Conservation (phyloP, 2,113 vertebrate species). For the Ranitomeya variabilis region DNA sequence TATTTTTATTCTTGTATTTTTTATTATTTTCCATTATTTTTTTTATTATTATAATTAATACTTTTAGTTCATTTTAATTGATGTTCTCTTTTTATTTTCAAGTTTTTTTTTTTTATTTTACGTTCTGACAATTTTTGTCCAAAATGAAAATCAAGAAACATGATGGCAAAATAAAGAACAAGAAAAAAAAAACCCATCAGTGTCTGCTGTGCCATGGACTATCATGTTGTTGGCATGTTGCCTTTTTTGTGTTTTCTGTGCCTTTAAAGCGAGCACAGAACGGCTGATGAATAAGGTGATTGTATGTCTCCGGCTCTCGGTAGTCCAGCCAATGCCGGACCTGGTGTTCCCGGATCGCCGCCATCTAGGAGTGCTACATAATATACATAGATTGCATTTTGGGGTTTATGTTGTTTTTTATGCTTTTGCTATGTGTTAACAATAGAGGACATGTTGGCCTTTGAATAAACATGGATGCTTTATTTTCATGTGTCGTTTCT, state of each 20-base stretch:
- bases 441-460: neutral
- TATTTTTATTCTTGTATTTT: neutral
- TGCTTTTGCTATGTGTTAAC: neutral
- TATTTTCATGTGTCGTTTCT: conserved; percentile 53
- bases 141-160: neutral
- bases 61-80: no score
- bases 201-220: neutral
- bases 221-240: conserved; percentile 36
- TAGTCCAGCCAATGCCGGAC: neutral
- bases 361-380: neutral
- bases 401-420: neutral
- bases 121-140: neutral
- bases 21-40: neutral
- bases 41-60: neutral
- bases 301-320: neutral
- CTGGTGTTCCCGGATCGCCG: neutral
- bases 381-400: neutral
- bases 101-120: neutral
- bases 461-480: conserved; percentile 8
- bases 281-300: conserved; percentile 5
- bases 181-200: neutral
- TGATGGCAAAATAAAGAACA: neutral
- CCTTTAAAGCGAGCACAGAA: neutral
- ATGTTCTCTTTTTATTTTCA: neutral
- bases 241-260: conserved; percentile 34